phyloP scores from a whole-genome alignment of 2,888 invertebrate species.

The Acanthacorydalis orientalis region DNA sequence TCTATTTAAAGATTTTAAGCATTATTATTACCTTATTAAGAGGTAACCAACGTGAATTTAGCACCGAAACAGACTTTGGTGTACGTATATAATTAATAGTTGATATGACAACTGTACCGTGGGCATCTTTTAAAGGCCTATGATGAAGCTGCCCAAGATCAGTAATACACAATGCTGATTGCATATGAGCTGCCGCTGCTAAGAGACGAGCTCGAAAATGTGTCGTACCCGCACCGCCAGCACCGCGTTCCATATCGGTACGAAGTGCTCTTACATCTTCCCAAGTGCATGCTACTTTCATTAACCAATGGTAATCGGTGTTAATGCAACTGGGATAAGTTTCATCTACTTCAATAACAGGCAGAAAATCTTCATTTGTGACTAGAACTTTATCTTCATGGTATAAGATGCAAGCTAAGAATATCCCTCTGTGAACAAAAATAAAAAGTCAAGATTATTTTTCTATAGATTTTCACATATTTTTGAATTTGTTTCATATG shows the following conservation, averaged over 20 bases:
- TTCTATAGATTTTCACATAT: conserved; percentile 1
- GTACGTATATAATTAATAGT: conserved; percentile 68
- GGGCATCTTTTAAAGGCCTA: conserved; percentile 72
- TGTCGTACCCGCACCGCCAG: conserved; percentile 77
- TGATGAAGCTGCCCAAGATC: conserved; percentile 92
- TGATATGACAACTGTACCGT: conserved; percentile 81
- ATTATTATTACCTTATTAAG: conserved; percentile 40
- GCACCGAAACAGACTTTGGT: conserved; percentile 70
- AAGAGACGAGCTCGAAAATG: conserved; percentile 85
- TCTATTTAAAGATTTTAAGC: too few species aligned
- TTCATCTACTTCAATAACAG: conserved; percentile 94
- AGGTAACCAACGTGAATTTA: conserved; percentile 87
- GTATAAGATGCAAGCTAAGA: conserved; percentile 82
- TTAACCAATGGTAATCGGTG: conserved; percentile 92
- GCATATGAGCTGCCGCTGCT: conserved; percentile 84
- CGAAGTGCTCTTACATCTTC: conserved; percentile 83
- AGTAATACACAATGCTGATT: conserved; percentile 77
- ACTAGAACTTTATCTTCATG: conserved; percentile 91
- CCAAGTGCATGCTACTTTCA: conserved; percentile 96
- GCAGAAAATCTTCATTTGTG: conserved; percentile 92
- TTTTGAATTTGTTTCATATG: too few species aligned
- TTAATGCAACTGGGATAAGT: conserved; percentile 83
- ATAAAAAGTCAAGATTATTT: conserved; percentile 2
- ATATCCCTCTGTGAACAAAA: conserved; percentile 61
- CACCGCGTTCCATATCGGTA: conserved; percentile 89